Evolutionary conservation across 2,797 vertebrate species (phyloP), one percentile per base, ranked within the genome.

Genomic region (Jordanella pulchra): DNA sequence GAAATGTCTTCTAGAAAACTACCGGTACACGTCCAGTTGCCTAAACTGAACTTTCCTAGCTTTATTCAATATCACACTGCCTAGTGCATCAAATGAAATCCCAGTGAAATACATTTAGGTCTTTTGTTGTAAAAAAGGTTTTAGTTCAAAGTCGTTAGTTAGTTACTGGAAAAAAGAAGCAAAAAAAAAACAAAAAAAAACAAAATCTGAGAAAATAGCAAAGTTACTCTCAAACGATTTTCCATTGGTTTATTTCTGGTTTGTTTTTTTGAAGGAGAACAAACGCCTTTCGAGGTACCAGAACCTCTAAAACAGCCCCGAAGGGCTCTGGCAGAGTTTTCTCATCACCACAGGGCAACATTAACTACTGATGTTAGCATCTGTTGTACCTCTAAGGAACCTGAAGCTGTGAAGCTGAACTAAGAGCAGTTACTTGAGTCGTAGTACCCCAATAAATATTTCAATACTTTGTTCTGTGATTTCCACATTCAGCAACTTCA

Each of bases 361-460:
- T 85, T 86, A 86, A 88, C 87, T 86, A 81, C 87, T 86, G 86
- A 86, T 68, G 85, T 76, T 3, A 70, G 81, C 75, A 80, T 79
- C 79, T 85, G 80, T 80, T 83, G 83, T 88, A 82, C 85, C 86
- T 82, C 25, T 64, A 84, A 86, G 82, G 48, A 71, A 56, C 61
- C 76, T 35, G 73, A 63, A 86, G 80, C 82, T 78, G 73, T 47
- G 47, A 54, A 68, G 75, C 82, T 56, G 67, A 76, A 72, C 66
- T 54, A 69, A 63, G 67, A 77, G 55, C 87, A 51, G 81, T 81
- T 87, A 83, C 84, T 84, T 73, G 66, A 87, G 78, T 86, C 71
- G 76, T 77, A 75, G 78, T 85, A 87, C 72, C 71, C 56, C 7
- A 67, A 88, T 90, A 80, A 89, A 92, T 92, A 87, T 90, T 92